Percentiles rank a stretch among this genome's conserved stretches.
Evolutionary conservation across 1,140 invertebrate species (phyloP).

Genomic region (Meteorus sp.): DNA sequence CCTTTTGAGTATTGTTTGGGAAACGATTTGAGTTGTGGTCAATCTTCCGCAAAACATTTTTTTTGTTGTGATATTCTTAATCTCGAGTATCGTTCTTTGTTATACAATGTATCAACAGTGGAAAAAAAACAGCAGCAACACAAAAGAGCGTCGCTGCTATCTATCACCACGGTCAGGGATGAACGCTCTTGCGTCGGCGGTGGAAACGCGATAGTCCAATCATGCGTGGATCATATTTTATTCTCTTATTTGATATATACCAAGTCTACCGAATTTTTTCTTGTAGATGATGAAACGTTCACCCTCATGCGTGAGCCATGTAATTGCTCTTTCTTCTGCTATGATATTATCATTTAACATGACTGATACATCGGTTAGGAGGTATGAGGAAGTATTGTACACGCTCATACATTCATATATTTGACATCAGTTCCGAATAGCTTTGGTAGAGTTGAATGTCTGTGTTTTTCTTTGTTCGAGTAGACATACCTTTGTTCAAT

Average conservation of each 20-base stretch:
- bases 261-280: background rate
- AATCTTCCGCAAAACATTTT: slow-evolving; percentile 9
- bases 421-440: too few relatives aligned
- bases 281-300: background rate
- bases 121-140: slow-evolving; percentile 19
- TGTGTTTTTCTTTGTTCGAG: too few relatives aligned
- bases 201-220: slow-evolving; percentile 30
- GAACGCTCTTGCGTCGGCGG: too few relatives aligned
- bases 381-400: too few relatives aligned
- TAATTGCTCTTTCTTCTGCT: slow-evolving; percentile 22
- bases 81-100: background rate
- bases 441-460: too few relatives aligned
- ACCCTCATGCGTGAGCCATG: slow-evolving; percentile 14
- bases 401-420: too few relatives aligned
- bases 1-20: slow-evolving; percentile 18
- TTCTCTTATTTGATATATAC: slow-evolving; percentile 20
- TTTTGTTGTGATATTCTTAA: background rate
- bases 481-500: too few relatives aligned
- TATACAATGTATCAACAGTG: slow-evolving; percentile 1
- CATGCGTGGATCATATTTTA: slow-evolving; percentile 33
- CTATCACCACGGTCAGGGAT: slow-evolving; percentile 28
- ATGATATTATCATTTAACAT: slow-evolving; percentile 15
- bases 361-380: slow-evolving; percentile 7
- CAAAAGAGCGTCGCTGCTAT: slow-evolving; percentile 26
- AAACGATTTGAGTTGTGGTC: slow-evolving; percentile 24